Evolutionary conservation across 2,888 invertebrate species (phyloP), one percentile per base, ranked within the genome.

Genomic region (Acanthoscelides obtectus): DNA sequence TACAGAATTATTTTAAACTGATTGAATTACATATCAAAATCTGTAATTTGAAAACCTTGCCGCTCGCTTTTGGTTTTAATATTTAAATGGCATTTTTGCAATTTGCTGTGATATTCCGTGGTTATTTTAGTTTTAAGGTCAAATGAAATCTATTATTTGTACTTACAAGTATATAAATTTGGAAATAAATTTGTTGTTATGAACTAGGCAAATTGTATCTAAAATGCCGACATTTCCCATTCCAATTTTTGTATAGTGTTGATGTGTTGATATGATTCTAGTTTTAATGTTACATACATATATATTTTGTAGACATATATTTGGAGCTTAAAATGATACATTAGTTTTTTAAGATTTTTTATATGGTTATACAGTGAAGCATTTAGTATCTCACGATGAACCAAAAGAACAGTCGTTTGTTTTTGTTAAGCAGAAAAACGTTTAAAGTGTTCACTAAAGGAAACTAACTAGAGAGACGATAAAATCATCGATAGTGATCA

Each of bases 281-380:
- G 68, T 45, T 68, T 69, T 64, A 22, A 70, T 67, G 21, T 67
- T 20, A 70, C n/a, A 66, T 71, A 75, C 70, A 73, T 72, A 78
- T 78, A 79, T 80, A 77, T 80, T 79, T 79, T 78, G 77, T 79
- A 79, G 78, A 75, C 77, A 78, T 78, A 74, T 80, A 78, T 76
- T 69, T 75, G 76, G 77, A 76, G 77, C 75, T 74, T 73, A 72
- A 74, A 71, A 75, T 72, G 72, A 73, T 70, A 72, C 69, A 70
- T 75, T 76, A 75, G 75, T 77, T 77, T 78, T 75, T 74, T 77
- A 72, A 76, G 76, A 78, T 77, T 76, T 77, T 79, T 74, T 77
- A 78, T 78, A 75, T 78, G 77, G 75, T 77, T 77, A 78, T 66
- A n/a, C 2, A 20, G n/a, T 67, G 67, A 20, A 22, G 67, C 19